These are phyloP conservation scores for Melanotaenia parkinsoni DNA, from an alignment of 2,797 vertebrate genomes.

Conservation along the genomic window DNA sequence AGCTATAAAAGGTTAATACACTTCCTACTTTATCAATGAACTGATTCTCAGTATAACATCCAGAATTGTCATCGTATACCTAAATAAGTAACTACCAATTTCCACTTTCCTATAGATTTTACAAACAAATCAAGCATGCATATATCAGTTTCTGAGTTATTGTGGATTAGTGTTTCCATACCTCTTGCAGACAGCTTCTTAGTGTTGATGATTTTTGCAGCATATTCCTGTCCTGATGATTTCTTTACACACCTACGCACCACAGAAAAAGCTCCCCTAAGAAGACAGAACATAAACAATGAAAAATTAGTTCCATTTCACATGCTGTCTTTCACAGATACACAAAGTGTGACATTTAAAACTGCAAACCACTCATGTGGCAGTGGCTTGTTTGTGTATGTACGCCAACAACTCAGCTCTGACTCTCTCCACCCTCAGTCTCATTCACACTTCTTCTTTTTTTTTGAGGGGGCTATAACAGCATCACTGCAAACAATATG, in stretches of 20 bases:
- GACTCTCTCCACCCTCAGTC: background rate
- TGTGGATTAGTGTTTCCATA: constrained; percentile 70
- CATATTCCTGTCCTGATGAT: constrained; percentile 96
- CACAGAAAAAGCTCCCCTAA: constrained; percentile 99
- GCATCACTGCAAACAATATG: constrained; percentile 11
- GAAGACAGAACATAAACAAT: constrained; percentile 63
- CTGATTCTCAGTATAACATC: background rate
- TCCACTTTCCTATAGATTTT: background rate
- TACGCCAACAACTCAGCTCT: constrained; percentile 35
- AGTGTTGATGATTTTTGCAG: constrained; percentile 99
- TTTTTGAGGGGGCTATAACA: constrained; percentile 14
- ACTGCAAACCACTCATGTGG: constrained; percentile 42
- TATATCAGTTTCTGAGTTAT: constrained; percentile 3
- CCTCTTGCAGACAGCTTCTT: constrained; percentile 99
- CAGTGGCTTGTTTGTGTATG: constrained; percentile 48
- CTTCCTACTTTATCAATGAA: background rate
- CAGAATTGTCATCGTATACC: background rate
- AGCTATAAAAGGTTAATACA: background rate
- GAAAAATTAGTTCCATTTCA: constrained; percentile 72
- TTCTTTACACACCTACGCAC: constrained; percentile 99
- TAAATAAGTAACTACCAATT: background rate
- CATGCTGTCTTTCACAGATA: constrained; percentile 18
- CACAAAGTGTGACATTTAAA: constrained; percentile 59
- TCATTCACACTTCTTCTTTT: background rate
- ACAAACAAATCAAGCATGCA: constrained; percentile 16